Percentiles rank a stretch among this genome's conserved stretches.
Evolutionary conservation across 2,113 vertebrate species (phyloP).

Genomic region (Otus sunia): DNA sequence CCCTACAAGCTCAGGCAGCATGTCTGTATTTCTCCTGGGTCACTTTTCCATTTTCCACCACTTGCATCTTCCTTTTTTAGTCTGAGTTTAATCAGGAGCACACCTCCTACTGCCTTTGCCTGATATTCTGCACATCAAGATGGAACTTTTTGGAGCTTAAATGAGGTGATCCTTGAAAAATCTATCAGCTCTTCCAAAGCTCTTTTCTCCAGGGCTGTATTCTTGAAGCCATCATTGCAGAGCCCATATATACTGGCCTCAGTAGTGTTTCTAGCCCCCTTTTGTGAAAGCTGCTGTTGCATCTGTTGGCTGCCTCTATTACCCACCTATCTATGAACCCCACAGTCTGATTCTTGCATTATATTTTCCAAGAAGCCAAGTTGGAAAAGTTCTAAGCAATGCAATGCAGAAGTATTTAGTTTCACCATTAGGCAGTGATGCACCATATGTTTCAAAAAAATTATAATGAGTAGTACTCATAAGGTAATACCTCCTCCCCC

Average conservation of each 20-base stretch:
- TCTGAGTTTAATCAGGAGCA: neutral
- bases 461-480: neutral
- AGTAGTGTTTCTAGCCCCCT: neutral
- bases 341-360: neutral
- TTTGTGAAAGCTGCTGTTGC: neutral
- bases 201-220: neutral
- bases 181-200: neutral
- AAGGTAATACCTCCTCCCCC: fast-evolving
- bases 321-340: neutral
- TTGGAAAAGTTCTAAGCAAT: neutral
- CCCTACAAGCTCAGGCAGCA: neutral
- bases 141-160: neutral
- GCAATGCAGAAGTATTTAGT: neutral
- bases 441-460: neutral
- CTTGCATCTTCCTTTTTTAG: neutral
- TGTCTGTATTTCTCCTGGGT: neutral
- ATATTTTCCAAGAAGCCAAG: neutral
- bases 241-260: neutral
- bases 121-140: neutral
- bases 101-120: neutral
- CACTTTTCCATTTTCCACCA: neutral
- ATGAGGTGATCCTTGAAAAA: neutral
- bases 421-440: neutral
- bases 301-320: neutral
- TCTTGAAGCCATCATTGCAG: neutral